These are phyloP conservation scores for Calephelis nemesis DNA, from an alignment of 1,140 invertebrate species.

Conservation along the genomic window DNA sequence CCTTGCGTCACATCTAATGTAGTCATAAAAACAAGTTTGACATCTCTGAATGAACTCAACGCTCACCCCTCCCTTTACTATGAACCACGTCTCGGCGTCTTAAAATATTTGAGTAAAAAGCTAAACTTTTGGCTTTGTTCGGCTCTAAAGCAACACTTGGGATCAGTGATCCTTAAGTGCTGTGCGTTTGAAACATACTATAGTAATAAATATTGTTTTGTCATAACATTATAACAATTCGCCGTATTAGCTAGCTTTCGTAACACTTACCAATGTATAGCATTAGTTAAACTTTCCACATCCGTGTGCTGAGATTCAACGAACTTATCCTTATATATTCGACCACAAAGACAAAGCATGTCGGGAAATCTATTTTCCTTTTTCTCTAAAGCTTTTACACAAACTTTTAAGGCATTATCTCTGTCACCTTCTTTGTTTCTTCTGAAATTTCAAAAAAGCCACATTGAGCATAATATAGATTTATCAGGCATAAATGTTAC, in stretches of 20 bases:
- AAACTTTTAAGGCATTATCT: slow-evolving; percentile 95
- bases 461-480: not conserved
- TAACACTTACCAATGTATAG: slow-evolving; percentile 91
- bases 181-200: too few species aligned
- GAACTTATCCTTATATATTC: slow-evolving; percentile 99
- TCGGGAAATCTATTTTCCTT: slow-evolving; percentile 97
- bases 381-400: slow-evolving; percentile 93
- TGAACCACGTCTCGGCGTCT: too few species aligned
- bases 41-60: too few species aligned
- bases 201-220: too few species aligned
- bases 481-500: not conserved
- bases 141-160: too few species aligned
- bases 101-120: too few species aligned
- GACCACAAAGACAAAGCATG: slow-evolving; percentile 98
- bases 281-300: slow-evolving; percentile 91
- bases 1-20: too few species aligned
- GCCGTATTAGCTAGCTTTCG: not conserved
- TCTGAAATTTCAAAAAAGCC: slow-evolving; percentile 70
- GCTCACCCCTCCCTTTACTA: too few species aligned
- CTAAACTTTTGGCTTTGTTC: too few species aligned
- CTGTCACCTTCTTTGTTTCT: slow-evolving; percentile 96
- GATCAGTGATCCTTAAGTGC: too few species aligned
- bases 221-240: too few species aligned
- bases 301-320: slow-evolving; percentile 96
- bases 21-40: too few species aligned